phyloP scores from a whole-genome alignment of 1,140 invertebrate species.

The Bilobella aurantiaca region DNA sequence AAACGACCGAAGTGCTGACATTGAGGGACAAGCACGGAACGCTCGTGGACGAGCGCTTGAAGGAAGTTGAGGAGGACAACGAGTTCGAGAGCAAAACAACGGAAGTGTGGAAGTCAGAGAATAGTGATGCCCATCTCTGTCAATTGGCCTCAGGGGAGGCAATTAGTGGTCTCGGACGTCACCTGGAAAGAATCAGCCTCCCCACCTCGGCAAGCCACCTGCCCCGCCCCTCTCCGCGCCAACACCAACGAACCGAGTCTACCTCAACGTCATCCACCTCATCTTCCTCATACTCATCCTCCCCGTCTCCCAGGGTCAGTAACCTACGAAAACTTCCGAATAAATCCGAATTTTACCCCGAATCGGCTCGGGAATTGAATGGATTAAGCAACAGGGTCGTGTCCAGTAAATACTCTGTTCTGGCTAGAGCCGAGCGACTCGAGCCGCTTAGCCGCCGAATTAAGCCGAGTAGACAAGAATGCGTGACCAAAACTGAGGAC shows the following conservation, averaged over 20 bases:
- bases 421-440: too few species aligned
- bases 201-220: not conserved
- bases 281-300: not conserved
- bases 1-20: conserved; percentile 61
- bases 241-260: not conserved
- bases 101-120: conserved; percentile 53
- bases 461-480: too few species aligned
- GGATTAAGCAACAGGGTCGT: too few species aligned
- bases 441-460: too few species aligned
- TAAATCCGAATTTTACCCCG: not conserved
- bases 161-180: conserved; percentile 1
- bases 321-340: not conserved
- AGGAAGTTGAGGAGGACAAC: conserved; percentile 62
- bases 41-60: conserved; percentile 57
- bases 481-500: too few species aligned
- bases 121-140: not conserved
- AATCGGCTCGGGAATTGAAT: not conserved
- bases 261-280: not conserved
- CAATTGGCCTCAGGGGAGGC: too few species aligned
- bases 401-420: too few species aligned
- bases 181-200: conserved; percentile 16
- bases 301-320: not conserved
- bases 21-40: conserved; percentile 53
- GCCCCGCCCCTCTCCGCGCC: not conserved
- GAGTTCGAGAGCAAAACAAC: conserved; percentile 56